Base-by-base conservation (phyloP, 1,140 invertebrate genomes). In the Coenobita brevimanus region DNA sequence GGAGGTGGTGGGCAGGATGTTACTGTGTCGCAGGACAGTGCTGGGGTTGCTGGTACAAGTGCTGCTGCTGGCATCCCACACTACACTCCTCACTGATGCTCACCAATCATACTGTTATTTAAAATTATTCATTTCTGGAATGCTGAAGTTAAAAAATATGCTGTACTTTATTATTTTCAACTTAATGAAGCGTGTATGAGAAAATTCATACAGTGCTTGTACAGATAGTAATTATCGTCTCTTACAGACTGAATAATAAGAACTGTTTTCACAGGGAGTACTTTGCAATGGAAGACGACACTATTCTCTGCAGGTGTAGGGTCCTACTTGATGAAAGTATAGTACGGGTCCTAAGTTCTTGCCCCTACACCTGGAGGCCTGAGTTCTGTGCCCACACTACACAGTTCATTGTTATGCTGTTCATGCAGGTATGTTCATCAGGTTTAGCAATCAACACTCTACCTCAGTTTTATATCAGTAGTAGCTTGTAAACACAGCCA, bases 381-480 rank as follows among this genome's bases (percentile, higher is more conserved):
- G 78, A 87, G 76, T 71, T 71, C 76, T 80, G 76, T 87, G 85
- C 85, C 85, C 85, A 87, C 50, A 78, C 69, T 87, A 87, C 85
- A 87, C 85, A 87, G 83, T 69, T 87, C 78, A 87, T 54, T 87
- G 75, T 87, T 87, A 87, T 57, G 85, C 85, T 80, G 85, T 80
- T 80, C 64, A 73, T 88, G 79, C 86, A 82, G 86, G 79, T 88
- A 88, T 88, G 79, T 82, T 88, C 86, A 88, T 88, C 86, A 88
- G 86, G 86, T 88, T 88, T 76, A 82, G 38, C 86, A 88, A 62
- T 88, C 86, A 88, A 88, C 86, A 71, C 86, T 88, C 86, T 88
- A 88, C 86, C 86, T 88, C 86, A 88, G 86, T 88, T 88, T 88
- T 88, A 88, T 88, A 88, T 82, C 80, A 82, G 79, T 88, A 88